phyloP scores from a whole-genome alignment of 1,140 invertebrate species.

The Bombus soroeensis region DNA sequence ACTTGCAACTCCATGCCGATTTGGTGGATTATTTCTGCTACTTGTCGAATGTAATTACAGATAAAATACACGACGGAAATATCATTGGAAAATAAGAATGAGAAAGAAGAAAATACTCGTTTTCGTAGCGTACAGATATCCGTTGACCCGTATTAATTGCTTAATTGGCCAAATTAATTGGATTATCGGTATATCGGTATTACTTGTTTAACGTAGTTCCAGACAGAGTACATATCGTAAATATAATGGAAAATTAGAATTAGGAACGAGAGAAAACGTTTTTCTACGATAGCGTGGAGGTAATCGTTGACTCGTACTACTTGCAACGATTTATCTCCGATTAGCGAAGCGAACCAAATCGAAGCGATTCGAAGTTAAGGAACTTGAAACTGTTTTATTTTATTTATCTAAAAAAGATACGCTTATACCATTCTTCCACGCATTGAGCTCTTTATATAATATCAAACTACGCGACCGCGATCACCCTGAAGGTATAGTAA shows the following conservation, averaged over 20 bases:
- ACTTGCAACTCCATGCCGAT: neutral
- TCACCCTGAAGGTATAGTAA: neutral
- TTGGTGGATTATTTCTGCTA: neutral
- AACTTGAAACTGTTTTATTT: neutral
- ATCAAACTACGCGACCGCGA: no score
- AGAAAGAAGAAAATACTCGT: neutral
- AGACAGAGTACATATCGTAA: neutral
- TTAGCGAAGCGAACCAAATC: neutral
- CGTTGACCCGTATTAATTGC: neutral
- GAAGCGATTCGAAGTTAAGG: neutral
- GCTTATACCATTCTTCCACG: neutral
- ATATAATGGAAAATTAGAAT: neutral
- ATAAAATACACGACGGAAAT: neutral
- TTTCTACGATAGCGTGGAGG: neutral
- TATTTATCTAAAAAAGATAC: neutral
- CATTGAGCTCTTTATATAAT: no score
- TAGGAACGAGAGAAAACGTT: neutral
- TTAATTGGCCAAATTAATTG: neutral
- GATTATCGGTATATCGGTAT: neutral
- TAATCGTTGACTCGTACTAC: neutral
- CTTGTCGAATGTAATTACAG: neutral
- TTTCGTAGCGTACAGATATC: neutral
- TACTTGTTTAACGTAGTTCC: fast-evolving
- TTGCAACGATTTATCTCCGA: neutral
- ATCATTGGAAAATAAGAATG: neutral